Evolutionary conservation across 2,797 vertebrate species (phyloP).

Genomic region (Babyrousa celebensis): DNA sequence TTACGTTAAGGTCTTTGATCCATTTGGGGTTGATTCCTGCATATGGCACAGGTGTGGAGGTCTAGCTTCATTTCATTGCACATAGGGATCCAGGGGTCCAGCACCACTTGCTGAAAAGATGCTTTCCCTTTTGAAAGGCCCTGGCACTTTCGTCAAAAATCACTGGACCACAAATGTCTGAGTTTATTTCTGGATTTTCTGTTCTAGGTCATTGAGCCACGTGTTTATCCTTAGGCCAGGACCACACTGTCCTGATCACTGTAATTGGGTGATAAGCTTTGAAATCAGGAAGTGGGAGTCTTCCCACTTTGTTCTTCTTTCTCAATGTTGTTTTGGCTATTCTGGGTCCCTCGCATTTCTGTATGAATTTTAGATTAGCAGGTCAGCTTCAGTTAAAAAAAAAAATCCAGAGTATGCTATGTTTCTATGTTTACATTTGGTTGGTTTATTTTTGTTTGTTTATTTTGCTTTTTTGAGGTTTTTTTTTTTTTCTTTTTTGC

Average conservation of each 20-base stretch:
- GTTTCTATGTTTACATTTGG: not conserved
- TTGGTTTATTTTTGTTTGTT: too few species aligned
- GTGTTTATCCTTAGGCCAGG: not conserved
- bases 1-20: not conserved
- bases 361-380: not conserved
- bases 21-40: not conserved
- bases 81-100: too few species aligned
- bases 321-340: not conserved
- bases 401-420: not conserved
- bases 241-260: not conserved
- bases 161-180: not conserved
- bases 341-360: not conserved
- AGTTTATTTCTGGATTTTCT: conserved; percentile 21
- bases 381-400: not conserved
- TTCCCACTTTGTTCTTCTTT: not conserved
- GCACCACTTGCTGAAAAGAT: not conserved
- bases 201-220: not conserved
- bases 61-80: not conserved
- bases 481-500: too few species aligned
- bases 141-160: not conserved
- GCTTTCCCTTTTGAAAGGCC: not conserved
- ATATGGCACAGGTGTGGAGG: rapidly evolving
- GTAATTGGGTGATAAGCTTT: not conserved
- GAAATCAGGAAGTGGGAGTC: not conserved
- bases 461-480: too few species aligned